Evolutionary conservation across 2,888 invertebrate genomes (phyloP), one percentile per base, ranked within the genome.

Genomic region (Heliconius erato): DNA sequence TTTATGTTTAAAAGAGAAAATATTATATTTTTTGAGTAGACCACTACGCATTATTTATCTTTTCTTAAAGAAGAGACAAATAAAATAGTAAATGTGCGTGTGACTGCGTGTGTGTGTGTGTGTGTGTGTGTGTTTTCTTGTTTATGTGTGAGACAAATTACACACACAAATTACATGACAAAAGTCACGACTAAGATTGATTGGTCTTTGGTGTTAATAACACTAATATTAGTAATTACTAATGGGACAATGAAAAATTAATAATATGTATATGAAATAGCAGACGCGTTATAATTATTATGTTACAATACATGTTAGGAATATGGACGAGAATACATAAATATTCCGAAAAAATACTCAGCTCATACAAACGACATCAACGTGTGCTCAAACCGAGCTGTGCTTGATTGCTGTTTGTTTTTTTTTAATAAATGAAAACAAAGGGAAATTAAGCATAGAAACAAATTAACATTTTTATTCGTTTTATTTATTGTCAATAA

Each of bases 341-440:
- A 49, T 72, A 44, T 49, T 49, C 19, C 67, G 32, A 35, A 65
- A 40, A 16, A 81, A 35, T 67, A 68, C 9, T 19, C 67, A 49
- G 26, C n/a, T 54, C 85, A 89, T 93, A 93, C 92, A 94, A 94
- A 95, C 91, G 95, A 95, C 93, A 92, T 95, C 94, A 95, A 95
- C 95, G 95, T 88, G 93, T 91, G 90, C 87, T 65, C 78, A 80
- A 90, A 89, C 91, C 32, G 89, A 86, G 85, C 87, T 91, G 91
- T 90, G 91, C 84, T 86, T 79, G 77, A 79, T 83, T 79, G 44
- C 40, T 74, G 40, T 68, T 14, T 26, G 44, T 2, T 44, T 71
- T 44, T 40, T 74, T 16, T 71, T 26, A 32, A 44, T 63, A 26
- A 54, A 9, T 54, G 9, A 54, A 74, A 71, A 78, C 40, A 78